A percentile compares a stretch with the other conserved stretches of the same genome.
phyloP scores from a whole-genome alignment of 2,113 vertebrate genomes.

The Indicator indicator region DNA sequence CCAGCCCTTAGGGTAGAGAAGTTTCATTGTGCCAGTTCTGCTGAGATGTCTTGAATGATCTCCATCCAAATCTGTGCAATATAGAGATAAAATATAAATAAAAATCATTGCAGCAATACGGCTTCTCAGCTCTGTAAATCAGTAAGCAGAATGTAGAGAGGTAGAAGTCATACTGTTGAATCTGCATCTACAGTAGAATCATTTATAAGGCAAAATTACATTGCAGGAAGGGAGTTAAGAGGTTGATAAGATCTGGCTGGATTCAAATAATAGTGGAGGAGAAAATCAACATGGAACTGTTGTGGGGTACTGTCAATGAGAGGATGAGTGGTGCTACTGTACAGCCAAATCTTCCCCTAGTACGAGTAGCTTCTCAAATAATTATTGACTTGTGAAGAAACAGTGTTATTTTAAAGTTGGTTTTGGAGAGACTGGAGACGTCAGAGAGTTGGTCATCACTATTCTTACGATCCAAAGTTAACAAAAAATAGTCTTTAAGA shows the following conservation, averaged over 20 bases:
- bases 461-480: constrained; percentile 27
- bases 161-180: neutral
- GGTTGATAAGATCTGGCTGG: neutral
- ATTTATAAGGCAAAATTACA: neutral
- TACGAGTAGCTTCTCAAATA: neutral
- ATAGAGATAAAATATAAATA: neutral
- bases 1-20: neutral
- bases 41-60: neutral
- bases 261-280: neutral
- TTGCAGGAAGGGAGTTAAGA: neutral
- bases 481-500: neutral
- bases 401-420: constrained; percentile 22
- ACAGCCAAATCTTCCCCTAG: neutral
- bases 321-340: neutral
- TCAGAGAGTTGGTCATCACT: constrained; percentile 25
- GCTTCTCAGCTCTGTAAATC: neutral
- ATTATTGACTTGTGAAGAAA: constrained; percentile 3
- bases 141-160: neutral
- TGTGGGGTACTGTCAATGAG: neutral
- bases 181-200: neutral
- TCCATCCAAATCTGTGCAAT: neutral
- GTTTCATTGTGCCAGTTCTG: fast-evolving
- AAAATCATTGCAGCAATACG: neutral
- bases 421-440: neutral
- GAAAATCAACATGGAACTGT: neutral